Conservation (phyloP, 1,140 invertebrate genomes). For the Drosophila leontia region DNA sequence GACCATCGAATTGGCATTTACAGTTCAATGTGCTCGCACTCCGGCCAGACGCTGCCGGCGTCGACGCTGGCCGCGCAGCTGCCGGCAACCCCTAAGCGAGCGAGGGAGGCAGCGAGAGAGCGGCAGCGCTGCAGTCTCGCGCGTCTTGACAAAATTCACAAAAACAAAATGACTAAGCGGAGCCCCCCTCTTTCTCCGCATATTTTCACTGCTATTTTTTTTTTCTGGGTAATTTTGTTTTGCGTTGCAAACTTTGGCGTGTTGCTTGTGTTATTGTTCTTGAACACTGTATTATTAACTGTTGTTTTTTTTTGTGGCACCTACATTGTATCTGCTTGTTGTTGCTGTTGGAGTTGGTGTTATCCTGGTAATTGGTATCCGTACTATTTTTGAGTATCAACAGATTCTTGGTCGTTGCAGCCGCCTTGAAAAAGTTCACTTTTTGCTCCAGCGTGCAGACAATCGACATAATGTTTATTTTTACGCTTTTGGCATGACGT, state of each 20-base stretch:
- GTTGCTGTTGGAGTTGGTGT: constrained; percentile 21
- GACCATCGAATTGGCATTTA: constrained; percentile 82
- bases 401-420: constrained; percentile 68
- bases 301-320: constrained; percentile 31
- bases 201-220: constrained; percentile 11
- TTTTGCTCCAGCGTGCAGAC: constrained; percentile 77
- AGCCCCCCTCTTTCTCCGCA: constrained; percentile 7
- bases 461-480: constrained; percentile 80
- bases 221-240: constrained; percentile 45
- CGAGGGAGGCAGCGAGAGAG: constrained; percentile 28
- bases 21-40: constrained; percentile 77
- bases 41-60: constrained; percentile 65
- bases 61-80: constrained; percentile 58
- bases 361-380: constrained; percentile 59
- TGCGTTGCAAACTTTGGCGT: constrained; percentile 56
- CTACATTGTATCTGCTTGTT: constrained; percentile 60
- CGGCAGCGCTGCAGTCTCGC: constrained; percentile 43
- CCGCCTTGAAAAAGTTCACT: constrained; percentile 76
- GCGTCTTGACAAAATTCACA: constrained; percentile 75
- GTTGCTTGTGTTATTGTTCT: constrained; percentile 35
- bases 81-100: constrained; percentile 77
- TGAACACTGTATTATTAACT: constrained; percentile 16
- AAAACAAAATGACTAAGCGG: constrained; percentile 79
- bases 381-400: constrained; percentile 69
- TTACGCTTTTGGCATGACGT: constrained; percentile 35